Evolutionary conservation across 2,113 vertebrate genomes (phyloP), one percentile per base, ranked within the genome.

Genomic region (Triplophysa rosa): DNA sequence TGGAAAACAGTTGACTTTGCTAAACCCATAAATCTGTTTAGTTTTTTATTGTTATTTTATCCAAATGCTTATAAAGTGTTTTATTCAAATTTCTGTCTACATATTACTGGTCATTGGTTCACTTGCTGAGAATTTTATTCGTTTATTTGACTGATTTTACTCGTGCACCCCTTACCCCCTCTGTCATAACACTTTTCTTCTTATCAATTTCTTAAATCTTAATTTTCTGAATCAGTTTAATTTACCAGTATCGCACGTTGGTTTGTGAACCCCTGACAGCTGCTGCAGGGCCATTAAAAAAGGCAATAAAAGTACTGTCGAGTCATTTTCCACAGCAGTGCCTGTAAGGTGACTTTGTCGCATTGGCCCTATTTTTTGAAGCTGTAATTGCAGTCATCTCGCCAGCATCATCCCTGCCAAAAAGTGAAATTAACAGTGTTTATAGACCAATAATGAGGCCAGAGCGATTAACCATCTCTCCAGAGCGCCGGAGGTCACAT

Each of bases 301-400:
- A 47, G 58, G 40, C 67, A 70, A 79, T 67, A 77, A 76, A 71
- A 64, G 14, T 33, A 3, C 3, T 54, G 61, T 59, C 62, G 26
- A 42, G 49, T 80, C 29, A 67, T 81, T 80, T 80, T 72, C 74
- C 11, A 26, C 49, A 12, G 58, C 21, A 16, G 21, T 81, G 71
- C 58, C 67, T 68, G 52, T 64, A 74, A 82, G 74, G 67, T 84
- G 80, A 81, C 74, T 80, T 82, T 84, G 78, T 21, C 29, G 2
- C 17, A 67, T 45, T 45, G 45, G 70, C 19, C 69, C 40, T 37
- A 37, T 37, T 59, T 59, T 65, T 69, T 71, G 54, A 71, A 63
- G 42, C 47, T 52, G 8, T 67, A 67, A 75, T 68, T 80, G 17
- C 11, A 23, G 14, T 54, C 47, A 33, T 49, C 29, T 24, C 42